Evolutionary conservation across 2,113 vertebrate species (phyloP), one percentile per base, ranked within the genome.

Genomic region (Actinemys pallida): DNA sequence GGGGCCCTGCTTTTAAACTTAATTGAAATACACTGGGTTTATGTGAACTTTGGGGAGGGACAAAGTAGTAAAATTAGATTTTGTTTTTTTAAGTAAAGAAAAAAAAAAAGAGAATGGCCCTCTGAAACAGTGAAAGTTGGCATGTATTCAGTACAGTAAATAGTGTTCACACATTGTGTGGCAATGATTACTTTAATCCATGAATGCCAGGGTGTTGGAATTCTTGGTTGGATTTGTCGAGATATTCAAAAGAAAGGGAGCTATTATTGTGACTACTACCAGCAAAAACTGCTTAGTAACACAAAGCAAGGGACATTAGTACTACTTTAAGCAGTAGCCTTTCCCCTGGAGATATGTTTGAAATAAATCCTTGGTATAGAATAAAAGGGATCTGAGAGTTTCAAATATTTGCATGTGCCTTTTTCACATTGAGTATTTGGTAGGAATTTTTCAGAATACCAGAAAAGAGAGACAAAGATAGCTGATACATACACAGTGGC

Each of bases 181-280:
- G 42, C 17, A 22, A 20, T 90, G 17, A 5, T 78, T 87, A 47
- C 81, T 35, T 62, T n/a, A 50, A 10, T 90, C 62, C 90, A 53
- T 1, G 4, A 29, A 16, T 90, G 65, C 76, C 82, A 75, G 9
- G 57, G 47, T 54, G 24, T 81, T 47, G 31, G 83, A 35, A 35
- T 89, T 88, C 78, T 87, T 93, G 42, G 14, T 59, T 84, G 83
- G 42, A 27, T 93, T 94, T 97, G 4, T 39, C 27, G 54, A 62
- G 56, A 81, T 52, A 12, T 75, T 39, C 3, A 54, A 24, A 87
- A 45, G 53, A 93, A 91, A 49, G 89, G 49, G 54, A 59, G 31
- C 5, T 47, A 52, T 3, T 39, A 5, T 42, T 62, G 84, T 25
- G 42, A 62, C 84, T 95, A 94, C 27, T 62, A 78, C 56, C 42